phyloP scores from a whole-genome alignment of 2,888 invertebrate genomes.

The Notodonta ziczac region DNA sequence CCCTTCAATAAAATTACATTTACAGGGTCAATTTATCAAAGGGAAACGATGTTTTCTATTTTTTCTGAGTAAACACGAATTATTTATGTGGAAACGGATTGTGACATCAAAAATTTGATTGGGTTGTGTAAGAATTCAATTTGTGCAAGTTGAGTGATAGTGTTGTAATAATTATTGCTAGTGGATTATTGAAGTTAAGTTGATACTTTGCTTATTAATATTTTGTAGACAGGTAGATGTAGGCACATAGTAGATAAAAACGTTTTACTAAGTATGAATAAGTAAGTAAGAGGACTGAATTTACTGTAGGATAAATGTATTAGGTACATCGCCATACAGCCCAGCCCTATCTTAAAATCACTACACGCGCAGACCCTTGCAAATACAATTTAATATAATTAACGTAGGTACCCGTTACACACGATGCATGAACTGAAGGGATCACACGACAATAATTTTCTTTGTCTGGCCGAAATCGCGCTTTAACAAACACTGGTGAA shows the following conservation, averaged over 20 bases:
- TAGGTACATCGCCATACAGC: no score
- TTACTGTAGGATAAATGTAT: no score
- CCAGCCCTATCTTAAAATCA: no score
- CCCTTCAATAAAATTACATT: constrained; percentile 1
- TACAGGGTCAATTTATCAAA: not conserved
- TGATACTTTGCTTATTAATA: no score
- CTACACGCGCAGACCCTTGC: not conserved
- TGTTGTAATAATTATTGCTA: no score
- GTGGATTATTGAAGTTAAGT: no score
- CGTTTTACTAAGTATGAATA: no score
- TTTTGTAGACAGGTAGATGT: no score
- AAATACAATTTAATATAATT: not conserved
- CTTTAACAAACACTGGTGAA: constrained; percentile 10
- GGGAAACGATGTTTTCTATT: not conserved
- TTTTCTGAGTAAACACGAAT: not conserved
- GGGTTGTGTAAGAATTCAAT: not conserved
- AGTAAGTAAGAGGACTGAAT: no score
- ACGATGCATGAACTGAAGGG: not conserved
- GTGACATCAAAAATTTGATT: not conserved
- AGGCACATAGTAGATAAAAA: no score
- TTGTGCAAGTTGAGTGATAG: no score
- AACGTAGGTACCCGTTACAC: not conserved
- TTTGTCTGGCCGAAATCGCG: constrained; percentile 1
- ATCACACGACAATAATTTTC: not conserved
- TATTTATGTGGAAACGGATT: not conserved